Percentiles rank a stretch among this genome's conserved stretches.
phyloP scores from a whole-genome alignment of 2,888 invertebrate genomes.

The Diadegma fenestrale region DNA sequence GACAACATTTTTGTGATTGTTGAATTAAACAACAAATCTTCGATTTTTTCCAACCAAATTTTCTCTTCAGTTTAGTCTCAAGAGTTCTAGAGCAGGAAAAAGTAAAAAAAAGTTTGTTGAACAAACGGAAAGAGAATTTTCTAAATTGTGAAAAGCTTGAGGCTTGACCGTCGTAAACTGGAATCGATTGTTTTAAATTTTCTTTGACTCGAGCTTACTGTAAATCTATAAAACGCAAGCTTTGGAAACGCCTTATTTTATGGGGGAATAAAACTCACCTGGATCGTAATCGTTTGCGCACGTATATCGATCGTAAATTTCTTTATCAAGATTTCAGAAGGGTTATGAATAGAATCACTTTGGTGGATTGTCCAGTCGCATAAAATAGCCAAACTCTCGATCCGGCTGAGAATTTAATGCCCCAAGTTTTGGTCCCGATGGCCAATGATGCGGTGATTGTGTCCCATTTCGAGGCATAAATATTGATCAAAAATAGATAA shows the following conservation, averaged over 20 bases:
- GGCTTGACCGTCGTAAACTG: neutral
- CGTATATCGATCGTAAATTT: conserved; percentile 20
- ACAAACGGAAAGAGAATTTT: no score
- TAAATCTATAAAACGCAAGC: neutral
- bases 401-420: neutral
- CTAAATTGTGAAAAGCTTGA: no score
- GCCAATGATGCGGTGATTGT: conserved; percentile 3
- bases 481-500: conserved; percentile 28
- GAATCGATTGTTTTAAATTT: neutral
- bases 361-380: conserved; percentile 7
- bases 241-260: neutral
- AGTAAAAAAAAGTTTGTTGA: neutral
- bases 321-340: conserved; percentile 26
- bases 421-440: neutral
- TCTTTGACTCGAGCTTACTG: neutral
- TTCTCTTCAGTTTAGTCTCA: no score
- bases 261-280: conserved; percentile 23
- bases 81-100: neutral
- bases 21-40: no score
- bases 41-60: no score
- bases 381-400: conserved; percentile 9
- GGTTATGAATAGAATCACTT: conserved; percentile 19
- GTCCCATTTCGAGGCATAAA: conserved; percentile 21
- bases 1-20: no score
- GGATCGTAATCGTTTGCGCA: neutral